Evolutionary conservation across 2,113 vertebrate genomes (phyloP), one percentile per base, ranked within the genome.

Genomic region (Labeo rohita): DNA sequence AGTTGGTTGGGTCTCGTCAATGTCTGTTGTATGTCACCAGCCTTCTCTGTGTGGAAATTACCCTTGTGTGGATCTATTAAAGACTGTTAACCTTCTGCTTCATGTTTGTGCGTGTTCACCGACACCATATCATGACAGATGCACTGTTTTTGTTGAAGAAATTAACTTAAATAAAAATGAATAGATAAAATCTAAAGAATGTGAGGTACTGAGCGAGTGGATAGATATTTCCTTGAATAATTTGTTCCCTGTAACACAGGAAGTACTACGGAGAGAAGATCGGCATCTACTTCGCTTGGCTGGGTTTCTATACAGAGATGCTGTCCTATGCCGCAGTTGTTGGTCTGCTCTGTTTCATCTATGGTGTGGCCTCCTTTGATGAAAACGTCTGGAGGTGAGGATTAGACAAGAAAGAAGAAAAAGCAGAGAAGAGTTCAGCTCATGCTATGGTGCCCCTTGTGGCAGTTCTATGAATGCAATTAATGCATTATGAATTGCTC

Each of bases 221-320:
- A 47, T 50, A 11, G 74, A 76, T 2, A 6, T 52, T 28, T 76
- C 61, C 6, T 47, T 77, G 11, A 39, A 23, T n/a, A 12, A 11
- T 70, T 0, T 50, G 0, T 16, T 68, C 11, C 70, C 16, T 90
- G 52, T 90, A 89, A 2, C 70, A 47, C 90, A 99, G 98, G 90
- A 93, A 96, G 49, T 99, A 99, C 90, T 99, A 99, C 87, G 98
- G 98, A 85, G 98, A 99, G 93, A 99, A 99, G 94, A 99, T 99
- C 21, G 97, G 97, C 0, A 91, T 99, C 65, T 99, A 99, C 91
- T 99, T 99, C 61, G 97, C 98, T 85, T 99, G 98, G 98, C 88
- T 99, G 79, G 98, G 98, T 90, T 99, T 97, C 97, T 99, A 99
- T 93, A 99, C 97, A 0, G 98, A 98, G 88, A 99, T 99, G 98